phyloP scores from a whole-genome alignment of 2,113 vertebrate species.

The Tamias sibiricus region DNA sequence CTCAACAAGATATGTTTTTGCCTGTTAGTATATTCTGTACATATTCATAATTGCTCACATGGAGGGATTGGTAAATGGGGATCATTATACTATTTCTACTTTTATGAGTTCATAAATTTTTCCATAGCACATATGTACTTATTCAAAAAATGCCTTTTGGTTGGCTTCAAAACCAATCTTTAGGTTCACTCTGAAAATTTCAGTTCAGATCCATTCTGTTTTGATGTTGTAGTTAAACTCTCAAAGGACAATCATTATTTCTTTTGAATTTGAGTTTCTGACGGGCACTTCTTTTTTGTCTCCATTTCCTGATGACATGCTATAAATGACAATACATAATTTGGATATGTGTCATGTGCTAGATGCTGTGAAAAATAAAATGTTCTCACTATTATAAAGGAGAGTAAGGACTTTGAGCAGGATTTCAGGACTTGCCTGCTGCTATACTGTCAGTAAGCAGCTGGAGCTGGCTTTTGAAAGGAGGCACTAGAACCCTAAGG shows the following conservation, averaged over 20 bases:
- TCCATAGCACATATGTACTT: too few species aligned
- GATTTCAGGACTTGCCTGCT: too few species aligned
- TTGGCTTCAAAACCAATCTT: not conserved
- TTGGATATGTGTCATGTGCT: not conserved
- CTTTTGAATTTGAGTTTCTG: not conserved
- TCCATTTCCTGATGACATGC: not conserved
- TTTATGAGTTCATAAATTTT: not conserved
- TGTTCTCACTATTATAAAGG: too few species aligned
- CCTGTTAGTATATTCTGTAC: not conserved
- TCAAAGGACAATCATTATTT: not conserved
- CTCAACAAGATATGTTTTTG: not conserved
- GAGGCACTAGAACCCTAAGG: not conserved
- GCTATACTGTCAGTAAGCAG: too few species aligned
- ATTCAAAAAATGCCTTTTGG: not conserved
- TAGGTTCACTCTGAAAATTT: not conserved
- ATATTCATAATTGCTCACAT: not conserved
- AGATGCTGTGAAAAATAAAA: not conserved
- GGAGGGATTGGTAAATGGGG: not conserved
- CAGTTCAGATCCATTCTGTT: not conserved
- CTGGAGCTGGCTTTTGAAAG: too few species aligned
- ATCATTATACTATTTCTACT: not conserved
- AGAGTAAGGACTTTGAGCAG: too few species aligned
- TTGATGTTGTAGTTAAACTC: not conserved
- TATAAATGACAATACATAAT: not conserved
- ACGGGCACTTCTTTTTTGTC: not conserved